Percentiles rank a stretch among this genome's conserved stretches.
These are phyloP conservation scores for Gambusia affinis DNA, from an alignment of 2,113 vertebrate species.

Conservation along the genomic window DNA sequence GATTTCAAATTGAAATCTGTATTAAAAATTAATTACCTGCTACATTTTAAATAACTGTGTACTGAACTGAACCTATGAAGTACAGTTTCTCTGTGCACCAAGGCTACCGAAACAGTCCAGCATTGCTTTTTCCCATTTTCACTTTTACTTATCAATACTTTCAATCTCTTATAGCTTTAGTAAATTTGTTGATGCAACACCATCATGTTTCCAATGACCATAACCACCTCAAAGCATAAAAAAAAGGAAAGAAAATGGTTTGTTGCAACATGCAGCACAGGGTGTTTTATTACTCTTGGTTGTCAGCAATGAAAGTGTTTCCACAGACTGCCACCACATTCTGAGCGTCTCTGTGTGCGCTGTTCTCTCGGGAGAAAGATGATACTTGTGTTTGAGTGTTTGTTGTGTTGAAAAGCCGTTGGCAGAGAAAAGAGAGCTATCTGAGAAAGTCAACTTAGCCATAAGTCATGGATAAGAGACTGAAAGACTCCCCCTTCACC, in stretches of 20 bases:
- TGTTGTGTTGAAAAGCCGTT: constrained; percentile 74
- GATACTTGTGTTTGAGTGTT: constrained; percentile 74
- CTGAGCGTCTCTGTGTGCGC: constrained; percentile 55
- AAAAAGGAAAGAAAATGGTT: constrained; percentile 31
- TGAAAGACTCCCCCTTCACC: constrained; percentile 54
- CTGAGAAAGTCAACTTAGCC: constrained; percentile 62
- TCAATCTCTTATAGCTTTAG: constrained; percentile 26
- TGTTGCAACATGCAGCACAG: constrained; percentile 60
- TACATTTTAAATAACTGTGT: constrained; percentile 49
- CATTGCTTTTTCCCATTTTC: constrained; percentile 7
- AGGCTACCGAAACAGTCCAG: constrained; percentile 13
- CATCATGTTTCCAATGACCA: constrained; percentile 45
- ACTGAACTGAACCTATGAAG: constrained; percentile 29
- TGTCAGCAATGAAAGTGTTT: constrained; percentile 72
- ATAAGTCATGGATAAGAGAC: constrained; percentile 69
- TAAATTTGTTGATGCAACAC: constrained; percentile 39
- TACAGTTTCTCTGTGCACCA: constrained; percentile 6
- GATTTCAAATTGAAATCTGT: constrained; percentile 48
- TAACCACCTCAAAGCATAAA: constrained; percentile 38
- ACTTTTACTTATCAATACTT: constrained; percentile 32
- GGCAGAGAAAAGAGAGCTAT: constrained; percentile 62
- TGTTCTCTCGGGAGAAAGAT: constrained; percentile 69
- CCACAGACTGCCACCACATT: constrained; percentile 67
- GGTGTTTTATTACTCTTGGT: constrained; percentile 70
- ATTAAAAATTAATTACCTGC: constrained; percentile 34